A percentile compares a stretch with the other conserved stretches of the same genome.
Conservation (phyloP, 2,113 vertebrate species). For the Rattus norvegicus region GRCr8 NC_086029.1:75182501-75183000, state of each 20-base stretch:
- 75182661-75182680: not conserved
- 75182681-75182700: not conserved
- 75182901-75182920: not conserved
- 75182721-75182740: not conserved
- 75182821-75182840: not conserved
- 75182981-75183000: not conserved
- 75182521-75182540: not conserved
- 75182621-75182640: not conserved
- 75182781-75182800: not conserved
- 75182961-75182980: not conserved
- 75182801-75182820: not conserved
- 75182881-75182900: not conserved
- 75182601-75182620: not conserved
- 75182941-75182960: not conserved
- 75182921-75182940: not conserved
- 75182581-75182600: not conserved
- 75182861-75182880: not conserved
- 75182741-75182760: too few species aligned
- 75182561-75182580: not conserved
- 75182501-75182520: slow-evolving; percentile 15
- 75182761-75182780: too few species aligned
- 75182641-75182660: not conserved
- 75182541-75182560: not conserved
- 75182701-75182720: not conserved
- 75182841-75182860: not conserved